These are phyloP conservation scores for Dendronephthya gigantea DNA, from an alignment of 64 coral and sea anemone genomes.

Conservation along the genomic window DNA sequence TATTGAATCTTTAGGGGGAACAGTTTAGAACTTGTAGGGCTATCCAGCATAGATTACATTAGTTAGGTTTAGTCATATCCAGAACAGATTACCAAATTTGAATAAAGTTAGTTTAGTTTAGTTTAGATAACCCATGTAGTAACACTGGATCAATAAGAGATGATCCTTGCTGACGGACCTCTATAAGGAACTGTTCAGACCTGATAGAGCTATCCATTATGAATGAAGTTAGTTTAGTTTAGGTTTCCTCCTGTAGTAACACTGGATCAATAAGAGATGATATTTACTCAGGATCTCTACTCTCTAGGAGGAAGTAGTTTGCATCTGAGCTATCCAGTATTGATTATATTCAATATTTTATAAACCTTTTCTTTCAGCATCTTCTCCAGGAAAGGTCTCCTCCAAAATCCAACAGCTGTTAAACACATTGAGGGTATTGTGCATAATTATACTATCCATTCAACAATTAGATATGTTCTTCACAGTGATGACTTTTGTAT, in stretches of 20 bases:
- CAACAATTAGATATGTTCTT: background rate
- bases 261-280: background rate
- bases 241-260: too few relatives aligned
- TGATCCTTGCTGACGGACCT: too few relatives aligned
- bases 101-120: background rate
- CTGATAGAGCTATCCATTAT: background rate
- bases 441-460: background rate
- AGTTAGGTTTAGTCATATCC: too few relatives aligned
- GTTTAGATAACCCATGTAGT: too few relatives aligned
- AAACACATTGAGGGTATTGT: constrained; percentile 73
- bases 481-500: background rate
- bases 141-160: background rate
- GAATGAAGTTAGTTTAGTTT: background rate
- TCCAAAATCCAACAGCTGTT: constrained; percentile 93
- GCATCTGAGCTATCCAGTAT: background rate
- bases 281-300: background rate
- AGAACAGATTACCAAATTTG: too few relatives aligned
- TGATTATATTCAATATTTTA: background rate
- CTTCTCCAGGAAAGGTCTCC: constrained; percentile 72
- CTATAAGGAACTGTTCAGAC: too few relatives aligned
- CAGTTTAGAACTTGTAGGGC: too few relatives aligned
- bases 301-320: too few relatives aligned
- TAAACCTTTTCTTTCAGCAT: constrained; percentile 7
- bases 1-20: too few relatives aligned
- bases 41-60: too few relatives aligned